Evolutionary conservation across 2,888 invertebrate species (phyloP).

Genomic region (Embidobia sp.): DNA sequence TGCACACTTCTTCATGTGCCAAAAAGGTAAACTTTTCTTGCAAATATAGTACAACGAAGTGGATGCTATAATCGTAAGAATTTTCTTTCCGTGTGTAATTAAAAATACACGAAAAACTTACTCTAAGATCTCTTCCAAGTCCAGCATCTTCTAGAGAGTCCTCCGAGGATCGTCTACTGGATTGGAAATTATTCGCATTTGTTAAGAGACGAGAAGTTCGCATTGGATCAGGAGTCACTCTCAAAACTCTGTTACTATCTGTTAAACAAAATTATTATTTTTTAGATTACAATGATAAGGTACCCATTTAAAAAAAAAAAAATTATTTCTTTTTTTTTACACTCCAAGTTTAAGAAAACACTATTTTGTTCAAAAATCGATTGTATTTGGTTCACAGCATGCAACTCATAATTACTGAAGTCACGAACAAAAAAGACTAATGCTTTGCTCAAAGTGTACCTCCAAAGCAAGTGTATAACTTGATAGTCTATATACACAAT

Average conservation of each 20-base stretch:
- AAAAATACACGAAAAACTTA: no score
- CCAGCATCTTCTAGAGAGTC: constrained; percentile 93
- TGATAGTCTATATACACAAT: constrained; percentile 12
- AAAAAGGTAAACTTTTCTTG: no score
- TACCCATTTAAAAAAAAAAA: no score
- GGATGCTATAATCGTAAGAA: no score
- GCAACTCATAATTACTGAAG: constrained; percentile 9
- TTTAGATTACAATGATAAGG: no score
- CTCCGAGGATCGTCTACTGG: constrained; percentile 93
- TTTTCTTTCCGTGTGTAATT: no score
- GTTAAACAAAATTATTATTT: constrained; percentile 62
- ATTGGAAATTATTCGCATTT: constrained; percentile 84
- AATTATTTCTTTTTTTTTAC: no score
- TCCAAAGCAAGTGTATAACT: constrained; percentile 6
- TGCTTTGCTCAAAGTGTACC: neutral
- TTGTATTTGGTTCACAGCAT: neutral
- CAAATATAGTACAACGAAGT: no score
- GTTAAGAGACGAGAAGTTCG: constrained; percentile 74
- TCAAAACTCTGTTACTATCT: constrained; percentile 77
- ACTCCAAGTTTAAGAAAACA: no score
- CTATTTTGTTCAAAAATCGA: neutral
- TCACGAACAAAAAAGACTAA: neutral
- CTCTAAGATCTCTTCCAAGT: constrained; percentile 89
- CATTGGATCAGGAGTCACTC: constrained; percentile 80
- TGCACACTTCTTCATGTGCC: no score